These are phyloP conservation scores for Vultur gryphus DNA, from an alignment of 2,797 vertebrate species.

Conservation along the genomic window DNA sequence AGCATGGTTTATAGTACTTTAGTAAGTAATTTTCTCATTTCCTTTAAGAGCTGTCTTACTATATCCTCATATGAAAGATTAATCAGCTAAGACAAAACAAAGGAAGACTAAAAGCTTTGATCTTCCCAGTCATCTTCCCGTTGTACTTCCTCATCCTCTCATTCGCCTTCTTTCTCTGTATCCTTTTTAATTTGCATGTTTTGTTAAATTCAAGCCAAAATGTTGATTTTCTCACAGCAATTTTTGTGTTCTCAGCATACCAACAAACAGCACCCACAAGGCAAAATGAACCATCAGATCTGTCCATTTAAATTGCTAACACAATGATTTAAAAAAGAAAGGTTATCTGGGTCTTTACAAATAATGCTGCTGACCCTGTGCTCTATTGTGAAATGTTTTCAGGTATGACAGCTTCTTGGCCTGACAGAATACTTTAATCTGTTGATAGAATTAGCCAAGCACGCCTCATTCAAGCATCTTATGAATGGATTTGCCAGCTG, in stretches of 20 bases:
- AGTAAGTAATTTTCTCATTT: not conserved
- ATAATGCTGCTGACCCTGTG: not conserved
- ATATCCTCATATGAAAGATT: not conserved
- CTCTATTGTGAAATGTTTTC: not conserved
- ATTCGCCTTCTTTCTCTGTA: not conserved
- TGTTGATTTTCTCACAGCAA: not conserved
- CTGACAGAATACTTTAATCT: constrained; percentile 11
- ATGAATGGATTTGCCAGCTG: constrained; percentile 57
- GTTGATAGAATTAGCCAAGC: constrained; percentile 1
- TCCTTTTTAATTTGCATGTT: not conserved
- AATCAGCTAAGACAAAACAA: not conserved
- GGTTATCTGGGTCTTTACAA: not conserved
- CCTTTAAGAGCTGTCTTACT: not conserved
- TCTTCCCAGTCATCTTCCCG: not conserved
- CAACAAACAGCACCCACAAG: not conserved
- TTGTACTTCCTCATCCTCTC: not conserved
- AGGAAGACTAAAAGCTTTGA: not conserved
- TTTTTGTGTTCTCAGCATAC: not conserved
- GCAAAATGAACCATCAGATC: not conserved
- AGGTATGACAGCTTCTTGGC: not conserved
- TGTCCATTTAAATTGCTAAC: not conserved
- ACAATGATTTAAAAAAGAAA: not conserved
- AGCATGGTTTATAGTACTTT: not conserved
- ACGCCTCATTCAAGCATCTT: not conserved
- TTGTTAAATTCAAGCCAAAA: not conserved